phyloP scores from a whole-genome alignment of 2,888 invertebrate species.

The Limnephilus marmoratus region DNA sequence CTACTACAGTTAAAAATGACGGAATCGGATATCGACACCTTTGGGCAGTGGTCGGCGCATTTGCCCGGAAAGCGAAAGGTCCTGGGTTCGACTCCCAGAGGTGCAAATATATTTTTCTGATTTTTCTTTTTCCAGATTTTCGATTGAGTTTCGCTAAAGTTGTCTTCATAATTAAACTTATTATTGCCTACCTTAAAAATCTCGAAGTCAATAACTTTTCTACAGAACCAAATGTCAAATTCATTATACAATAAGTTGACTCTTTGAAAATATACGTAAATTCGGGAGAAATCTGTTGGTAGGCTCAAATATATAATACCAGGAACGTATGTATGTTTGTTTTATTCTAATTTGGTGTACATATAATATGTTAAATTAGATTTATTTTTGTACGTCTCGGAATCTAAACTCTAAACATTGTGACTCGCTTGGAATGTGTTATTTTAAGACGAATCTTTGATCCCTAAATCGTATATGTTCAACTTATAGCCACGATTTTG shows the following conservation, averaged over 20 bases:
- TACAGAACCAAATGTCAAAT: not conserved
- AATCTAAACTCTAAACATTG: not conserved
- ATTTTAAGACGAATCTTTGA: slow-evolving; percentile 37
- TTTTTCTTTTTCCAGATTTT: no score
- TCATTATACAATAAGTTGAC: not conserved
- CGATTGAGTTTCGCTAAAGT: no score
- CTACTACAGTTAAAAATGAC: no score
- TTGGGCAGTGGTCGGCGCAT: no score
- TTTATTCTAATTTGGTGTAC: not conserved
- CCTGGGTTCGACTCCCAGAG: no score
- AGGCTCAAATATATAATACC: not conserved
- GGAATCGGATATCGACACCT: no score
- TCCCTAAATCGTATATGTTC: slow-evolving; percentile 12
- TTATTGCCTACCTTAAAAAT: not conserved
- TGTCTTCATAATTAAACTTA: not conserved
- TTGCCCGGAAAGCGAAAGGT: no score
- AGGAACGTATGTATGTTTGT: not conserved
- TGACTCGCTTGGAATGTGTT: slow-evolving; percentile 21
- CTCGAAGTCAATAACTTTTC: not conserved
- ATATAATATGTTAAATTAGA: not conserved
- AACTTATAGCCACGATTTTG: not conserved
- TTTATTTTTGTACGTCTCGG: not conserved
- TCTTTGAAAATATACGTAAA: not conserved
- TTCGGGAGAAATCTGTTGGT: not conserved
- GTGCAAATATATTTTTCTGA: no score